A percentile compares a stretch with the other conserved stretches of the same genome.
phyloP scores from a whole-genome alignment of 2,113 vertebrate genomes.

The Lophochroa leadbeateri region DNA sequence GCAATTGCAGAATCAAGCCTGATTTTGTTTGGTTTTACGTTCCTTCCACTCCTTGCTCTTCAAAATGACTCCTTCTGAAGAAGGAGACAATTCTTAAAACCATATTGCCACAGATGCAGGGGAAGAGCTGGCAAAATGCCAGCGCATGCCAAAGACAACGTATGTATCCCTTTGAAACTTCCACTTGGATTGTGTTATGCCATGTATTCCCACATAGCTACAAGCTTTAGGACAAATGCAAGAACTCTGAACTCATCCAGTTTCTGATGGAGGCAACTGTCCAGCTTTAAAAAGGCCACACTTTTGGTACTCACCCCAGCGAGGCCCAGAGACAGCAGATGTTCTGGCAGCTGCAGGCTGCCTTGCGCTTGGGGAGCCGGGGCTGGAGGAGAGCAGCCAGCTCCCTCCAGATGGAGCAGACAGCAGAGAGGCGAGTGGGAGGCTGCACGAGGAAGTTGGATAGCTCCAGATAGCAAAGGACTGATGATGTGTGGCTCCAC shows the following conservation, averaged over 20 bases:
- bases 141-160: not conserved
- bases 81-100: not conserved
- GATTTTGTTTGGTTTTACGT: constrained; percentile 2
- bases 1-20: not conserved
- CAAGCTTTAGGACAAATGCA: not conserved
- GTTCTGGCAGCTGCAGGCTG: constrained; percentile 65
- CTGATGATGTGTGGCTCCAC: constrained; percentile 28
- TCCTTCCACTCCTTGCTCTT: not conserved
- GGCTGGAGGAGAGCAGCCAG: constrained; percentile 52
- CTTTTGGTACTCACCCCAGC: constrained; percentile 29
- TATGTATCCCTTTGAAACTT: not conserved
- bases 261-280: constrained; percentile 4
- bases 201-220: not conserved
- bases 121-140: constrained; percentile 11
- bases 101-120: not conserved
- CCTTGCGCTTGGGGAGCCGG: not conserved
- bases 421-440: not conserved
- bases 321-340: constrained; percentile 64
- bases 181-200: not conserved
- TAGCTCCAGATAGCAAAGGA: not conserved
- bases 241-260: constrained; percentile 8
- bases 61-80: not conserved
- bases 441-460: constrained; percentile 6
- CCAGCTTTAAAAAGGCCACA: constrained; percentile 16
- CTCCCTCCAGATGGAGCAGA: constrained; percentile 51